These are phyloP conservation scores for Hycleus cichorii DNA, from an alignment of 1,140 invertebrate species.

Conservation along the genomic window DNA sequence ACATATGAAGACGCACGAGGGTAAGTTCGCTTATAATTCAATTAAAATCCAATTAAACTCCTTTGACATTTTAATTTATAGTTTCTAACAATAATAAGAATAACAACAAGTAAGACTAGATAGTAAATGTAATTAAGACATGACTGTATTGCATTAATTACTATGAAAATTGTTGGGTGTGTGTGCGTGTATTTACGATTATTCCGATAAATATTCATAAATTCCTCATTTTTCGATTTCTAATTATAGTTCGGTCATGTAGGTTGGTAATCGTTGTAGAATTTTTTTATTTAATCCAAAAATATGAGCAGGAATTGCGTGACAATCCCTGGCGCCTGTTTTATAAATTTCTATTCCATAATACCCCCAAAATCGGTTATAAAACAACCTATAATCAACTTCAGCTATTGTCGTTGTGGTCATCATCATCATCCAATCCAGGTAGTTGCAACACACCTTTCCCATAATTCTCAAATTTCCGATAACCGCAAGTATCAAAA, in stretches of 20 bases:
- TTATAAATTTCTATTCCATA: background rate
- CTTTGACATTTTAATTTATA: background rate
- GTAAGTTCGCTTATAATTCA: conserved; percentile 29
- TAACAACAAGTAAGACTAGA: background rate
- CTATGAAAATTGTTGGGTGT: conserved; percentile 3
- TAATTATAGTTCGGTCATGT: background rate
- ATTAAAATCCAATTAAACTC: background rate
- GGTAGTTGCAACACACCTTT: conserved; percentile 4
- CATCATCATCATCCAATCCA: background rate
- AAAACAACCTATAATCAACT: background rate
- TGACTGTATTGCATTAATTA: background rate
- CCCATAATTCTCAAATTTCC: conserved; percentile 18
- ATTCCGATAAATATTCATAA: conserved; percentile 9
- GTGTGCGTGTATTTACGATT: conserved; percentile 6
- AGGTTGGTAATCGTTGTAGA: background rate
- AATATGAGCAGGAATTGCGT: no score
- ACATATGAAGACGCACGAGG: conserved; percentile 66
- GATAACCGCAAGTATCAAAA: conserved; percentile 10
- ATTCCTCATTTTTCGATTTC: conserved; percentile 9
- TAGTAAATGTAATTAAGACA: conserved; percentile 5
- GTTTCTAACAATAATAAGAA: background rate
- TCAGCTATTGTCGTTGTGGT: background rate
- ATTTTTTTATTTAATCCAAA: no score
- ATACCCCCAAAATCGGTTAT: background rate
- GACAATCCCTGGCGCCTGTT: no score